A percentile compares a stretch with the other conserved stretches of the same genome.
These are phyloP conservation scores for Panurus biarmicus DNA, from an alignment of 2,113 vertebrate species.

Conservation along the genomic window DNA sequence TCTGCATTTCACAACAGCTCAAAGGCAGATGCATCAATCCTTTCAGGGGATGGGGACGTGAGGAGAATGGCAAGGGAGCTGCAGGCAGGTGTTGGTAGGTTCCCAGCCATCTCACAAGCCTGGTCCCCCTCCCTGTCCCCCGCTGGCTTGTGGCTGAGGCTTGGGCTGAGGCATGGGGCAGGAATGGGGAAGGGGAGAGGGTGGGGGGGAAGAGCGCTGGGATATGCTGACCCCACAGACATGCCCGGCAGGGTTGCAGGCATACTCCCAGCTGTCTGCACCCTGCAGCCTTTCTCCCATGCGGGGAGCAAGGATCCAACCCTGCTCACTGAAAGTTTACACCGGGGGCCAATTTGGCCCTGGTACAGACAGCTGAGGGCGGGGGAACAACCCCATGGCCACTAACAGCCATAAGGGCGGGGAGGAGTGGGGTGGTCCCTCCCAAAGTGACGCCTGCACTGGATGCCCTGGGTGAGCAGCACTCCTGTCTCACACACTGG, in stretches of 20 bases:
- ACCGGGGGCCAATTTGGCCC: background rate
- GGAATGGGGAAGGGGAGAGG: background rate
- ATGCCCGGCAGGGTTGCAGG: background rate
- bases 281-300: background rate
- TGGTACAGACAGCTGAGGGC: background rate
- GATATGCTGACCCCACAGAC: background rate
- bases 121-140: background rate
- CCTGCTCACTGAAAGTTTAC: background rate
- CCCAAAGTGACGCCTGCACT: background rate
- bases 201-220: background rate
- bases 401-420: background rate
- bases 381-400: background rate
- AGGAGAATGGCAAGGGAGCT: conserved; percentile 56
- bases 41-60: conserved; percentile 59
- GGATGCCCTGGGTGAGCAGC: background rate
- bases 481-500: background rate
- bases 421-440: background rate
- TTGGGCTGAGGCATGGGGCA: background rate
- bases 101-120: conserved; percentile 21
- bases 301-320: background rate
- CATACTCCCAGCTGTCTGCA: background rate
- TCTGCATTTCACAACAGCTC: conserved; percentile 62
- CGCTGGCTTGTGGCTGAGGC: background rate
- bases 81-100: conserved; percentile 39
- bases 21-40: conserved; percentile 71